phyloP scores from a whole-genome alignment of 2,797 vertebrate genomes.

The Glyptemys insculpta region DNA sequence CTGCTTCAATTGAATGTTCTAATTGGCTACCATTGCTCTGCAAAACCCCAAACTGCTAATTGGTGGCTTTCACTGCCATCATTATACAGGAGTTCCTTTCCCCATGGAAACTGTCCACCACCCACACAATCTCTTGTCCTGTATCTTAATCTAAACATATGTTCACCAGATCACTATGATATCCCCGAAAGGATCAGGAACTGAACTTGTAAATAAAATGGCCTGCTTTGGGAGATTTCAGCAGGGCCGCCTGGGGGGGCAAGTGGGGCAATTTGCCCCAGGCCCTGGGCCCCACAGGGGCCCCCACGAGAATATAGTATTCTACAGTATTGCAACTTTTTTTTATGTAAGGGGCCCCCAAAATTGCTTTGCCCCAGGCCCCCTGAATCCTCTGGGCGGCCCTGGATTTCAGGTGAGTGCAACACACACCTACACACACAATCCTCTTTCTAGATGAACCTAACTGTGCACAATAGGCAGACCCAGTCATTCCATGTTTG shows the following conservation, averaged over 20 bases:
- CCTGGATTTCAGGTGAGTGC: too few species aligned
- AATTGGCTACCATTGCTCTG: neutral
- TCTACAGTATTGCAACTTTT: too few species aligned
- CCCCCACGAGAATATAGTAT: too few species aligned
- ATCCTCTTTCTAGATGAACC: neutral
- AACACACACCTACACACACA: neutral
- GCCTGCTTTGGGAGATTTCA: too few species aligned
- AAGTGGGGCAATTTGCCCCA: too few species aligned
- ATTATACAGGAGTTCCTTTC: neutral
- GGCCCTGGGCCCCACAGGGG: too few species aligned
- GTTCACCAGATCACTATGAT: neutral
- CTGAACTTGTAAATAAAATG: neutral
- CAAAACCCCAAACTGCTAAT: neutral
- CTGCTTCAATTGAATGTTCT: neutral
- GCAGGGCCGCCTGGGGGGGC: too few species aligned
- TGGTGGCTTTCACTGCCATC: neutral
- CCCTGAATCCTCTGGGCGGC: too few species aligned
- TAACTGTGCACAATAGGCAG: neutral
- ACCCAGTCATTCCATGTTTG: neutral
- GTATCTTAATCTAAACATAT: neutral
- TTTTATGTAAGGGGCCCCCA: too few species aligned
- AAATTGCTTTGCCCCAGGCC: too few species aligned
- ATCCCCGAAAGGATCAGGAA: neutral
- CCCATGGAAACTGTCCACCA: neutral
- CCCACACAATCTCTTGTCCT: neutral